phyloP scores from a whole-genome alignment of 2,797 vertebrate species.

The Forpus xanthops region DNA sequence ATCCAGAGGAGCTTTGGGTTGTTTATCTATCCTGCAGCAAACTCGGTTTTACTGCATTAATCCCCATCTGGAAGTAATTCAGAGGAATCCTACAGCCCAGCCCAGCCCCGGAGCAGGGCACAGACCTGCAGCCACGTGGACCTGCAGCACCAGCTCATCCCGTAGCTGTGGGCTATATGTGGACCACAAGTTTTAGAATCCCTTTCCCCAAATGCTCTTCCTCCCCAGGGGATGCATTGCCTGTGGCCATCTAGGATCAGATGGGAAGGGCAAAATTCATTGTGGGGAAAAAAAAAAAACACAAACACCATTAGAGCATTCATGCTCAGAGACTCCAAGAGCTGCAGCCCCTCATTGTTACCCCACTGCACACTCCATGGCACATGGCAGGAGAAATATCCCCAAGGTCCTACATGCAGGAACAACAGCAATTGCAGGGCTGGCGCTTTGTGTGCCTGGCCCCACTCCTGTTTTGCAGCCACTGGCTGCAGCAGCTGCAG shows the following conservation, averaged over 20 bases:
- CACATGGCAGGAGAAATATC: accelerated
- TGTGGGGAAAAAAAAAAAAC: not conserved
- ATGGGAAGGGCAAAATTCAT: not conserved
- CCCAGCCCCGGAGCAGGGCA: constrained; percentile 1
- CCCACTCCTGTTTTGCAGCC: not conserved
- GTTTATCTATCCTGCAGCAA: constrained; percentile 51
- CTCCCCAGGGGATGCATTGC: not conserved
- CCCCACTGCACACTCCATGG: not conserved
- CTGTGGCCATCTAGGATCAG: not conserved
- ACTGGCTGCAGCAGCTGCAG: not conserved
- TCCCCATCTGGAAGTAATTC: constrained; percentile 67
- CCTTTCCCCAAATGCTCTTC: not conserved
- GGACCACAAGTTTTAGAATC: not conserved
- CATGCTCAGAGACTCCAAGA: not conserved
- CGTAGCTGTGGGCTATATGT: not conserved
- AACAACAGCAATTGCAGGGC: not conserved
- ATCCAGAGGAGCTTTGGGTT: constrained; percentile 45
- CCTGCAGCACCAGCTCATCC: not conserved
- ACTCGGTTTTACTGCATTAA: constrained; percentile 33
- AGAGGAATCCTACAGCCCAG: constrained; percentile 40
- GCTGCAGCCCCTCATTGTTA: not conserved
- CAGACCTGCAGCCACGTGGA: not conserved
- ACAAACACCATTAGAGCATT: not conserved
- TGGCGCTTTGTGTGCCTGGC: not conserved
- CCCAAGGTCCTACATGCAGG: not conserved